Percentiles rank a stretch among this genome's conserved stretches.
These are phyloP conservation scores for Syngnathoides biaculeatus DNA, from an alignment of 2,113 vertebrate genomes.

Conservation along the genomic window DNA sequence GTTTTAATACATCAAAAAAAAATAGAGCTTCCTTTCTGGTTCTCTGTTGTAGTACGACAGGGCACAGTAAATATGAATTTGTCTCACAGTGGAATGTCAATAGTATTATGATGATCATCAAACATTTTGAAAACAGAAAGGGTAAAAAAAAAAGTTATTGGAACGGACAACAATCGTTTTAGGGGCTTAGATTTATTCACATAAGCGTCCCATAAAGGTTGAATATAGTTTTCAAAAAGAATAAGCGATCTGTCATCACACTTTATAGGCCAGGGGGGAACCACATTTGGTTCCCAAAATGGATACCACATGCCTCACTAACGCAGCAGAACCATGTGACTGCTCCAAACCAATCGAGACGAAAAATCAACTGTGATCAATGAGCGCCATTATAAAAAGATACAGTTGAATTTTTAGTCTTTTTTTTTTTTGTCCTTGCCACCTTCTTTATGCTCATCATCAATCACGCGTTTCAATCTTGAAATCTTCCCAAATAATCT, in stretches of 20 bases:
- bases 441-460: background rate
- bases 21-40: no score
- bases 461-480: no score
- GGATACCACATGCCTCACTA: background rate
- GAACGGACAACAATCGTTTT: background rate
- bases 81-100: background rate
- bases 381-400: background rate
- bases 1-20: no score
- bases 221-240: conserved; percentile 1
- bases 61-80: background rate
- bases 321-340: background rate
- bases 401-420: background rate
- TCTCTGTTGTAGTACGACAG: no score
- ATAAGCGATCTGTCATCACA: background rate
- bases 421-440: background rate
- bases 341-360: background rate
- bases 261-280: background rate
- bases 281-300: background rate
- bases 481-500: background rate
- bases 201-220: background rate
- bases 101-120: background rate
- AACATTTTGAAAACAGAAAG: background rate
- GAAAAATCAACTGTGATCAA: background rate
- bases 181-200: background rate
- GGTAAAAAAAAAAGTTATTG: background rate